Evolutionary conservation across 1,140 invertebrate genomes (phyloP), one percentile per base, ranked within the genome.

Genomic region (Aphis gossypii): DNA sequence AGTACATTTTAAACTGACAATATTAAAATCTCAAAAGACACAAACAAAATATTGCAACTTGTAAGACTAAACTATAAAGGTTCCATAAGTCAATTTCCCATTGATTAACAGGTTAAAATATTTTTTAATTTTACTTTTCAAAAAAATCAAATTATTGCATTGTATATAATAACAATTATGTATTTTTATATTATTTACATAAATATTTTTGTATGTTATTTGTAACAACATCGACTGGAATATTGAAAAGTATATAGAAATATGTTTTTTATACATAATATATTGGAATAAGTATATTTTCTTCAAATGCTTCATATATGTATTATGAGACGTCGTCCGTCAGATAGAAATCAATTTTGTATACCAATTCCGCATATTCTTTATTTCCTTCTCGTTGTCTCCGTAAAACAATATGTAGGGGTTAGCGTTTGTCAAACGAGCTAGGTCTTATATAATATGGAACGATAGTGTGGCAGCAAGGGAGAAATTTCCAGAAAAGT

Each of bases 341-440:
- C 38, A 46, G n/a, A 51, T 83, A 82, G 90, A 92, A 92, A 92
- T 92, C 90, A 92, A 92, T 92, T 82, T 92, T 30, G 18, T 82
- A 82, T 48, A 82, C 60, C 90, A 68, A 82, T 92, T 92, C 83
- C 48, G 90, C 90, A 83, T 92, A 92, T 83, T 1, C 82, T 48
- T 92, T 48, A 25, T 51, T 48, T 90, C 41, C 56, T 25, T 68
- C 54, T 41, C 1, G 89, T 90, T 6, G 89, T 90, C 56, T 25
- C 14, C 56, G 25, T 14, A 68, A 90, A 90, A 90, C 89, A 90
- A 90, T 90, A 90, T 68, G 41, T 30, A 23, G 30, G 20, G 89
- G 38, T 68, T 90, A 68, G 89, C 38, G 54, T 90, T 90, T 68
- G 89, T 90, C 89, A 68, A 90, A 90, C 56, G 89, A 76, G n/a